These are phyloP conservation scores for Cairina moschata DNA, from an alignment of 2,113 vertebrate species.

Conservation along the genomic window DNA sequence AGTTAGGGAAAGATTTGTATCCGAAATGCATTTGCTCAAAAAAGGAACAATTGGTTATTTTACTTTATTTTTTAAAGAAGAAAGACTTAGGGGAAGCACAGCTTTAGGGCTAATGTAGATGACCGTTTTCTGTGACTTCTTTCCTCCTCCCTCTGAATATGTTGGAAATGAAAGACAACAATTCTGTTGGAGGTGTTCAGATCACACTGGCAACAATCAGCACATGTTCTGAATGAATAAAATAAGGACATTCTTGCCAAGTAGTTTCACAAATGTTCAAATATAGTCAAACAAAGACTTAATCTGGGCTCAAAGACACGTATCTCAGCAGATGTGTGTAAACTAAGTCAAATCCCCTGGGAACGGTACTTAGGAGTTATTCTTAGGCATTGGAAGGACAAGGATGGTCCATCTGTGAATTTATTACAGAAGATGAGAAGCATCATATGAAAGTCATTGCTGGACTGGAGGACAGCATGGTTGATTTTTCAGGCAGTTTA, in stretches of 20 bases:
- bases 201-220: conserved; percentile 30
- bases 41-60: fast-evolving
- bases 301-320: conserved; percentile 71
- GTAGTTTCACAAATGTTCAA: conserved; percentile 55
- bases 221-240: conserved; percentile 53
- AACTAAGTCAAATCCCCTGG: conserved; percentile 44
- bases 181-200: not conserved
- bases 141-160: not conserved
- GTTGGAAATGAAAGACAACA: not conserved
- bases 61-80: not conserved
- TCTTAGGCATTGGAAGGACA: conserved; percentile 65
- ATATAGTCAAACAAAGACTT: conserved; percentile 67
- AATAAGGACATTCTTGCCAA: conserved; percentile 60
- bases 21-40: not conserved
- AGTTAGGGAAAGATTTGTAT: not conserved
- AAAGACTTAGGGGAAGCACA: not conserved
- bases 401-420: conserved; percentile 74
- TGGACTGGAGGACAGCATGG: conserved; percentile 46
- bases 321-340: conserved; percentile 72
- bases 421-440: conserved; percentile 55
- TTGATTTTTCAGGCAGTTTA: conserved; percentile 43
- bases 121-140: not conserved
- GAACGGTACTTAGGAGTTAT: conserved; percentile 65
- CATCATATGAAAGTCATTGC: conserved; percentile 62
- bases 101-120: not conserved